These are phyloP conservation scores for Andrena haemorrhoa DNA, from an alignment of 2,888 invertebrate species.

Conservation along the genomic window DNA sequence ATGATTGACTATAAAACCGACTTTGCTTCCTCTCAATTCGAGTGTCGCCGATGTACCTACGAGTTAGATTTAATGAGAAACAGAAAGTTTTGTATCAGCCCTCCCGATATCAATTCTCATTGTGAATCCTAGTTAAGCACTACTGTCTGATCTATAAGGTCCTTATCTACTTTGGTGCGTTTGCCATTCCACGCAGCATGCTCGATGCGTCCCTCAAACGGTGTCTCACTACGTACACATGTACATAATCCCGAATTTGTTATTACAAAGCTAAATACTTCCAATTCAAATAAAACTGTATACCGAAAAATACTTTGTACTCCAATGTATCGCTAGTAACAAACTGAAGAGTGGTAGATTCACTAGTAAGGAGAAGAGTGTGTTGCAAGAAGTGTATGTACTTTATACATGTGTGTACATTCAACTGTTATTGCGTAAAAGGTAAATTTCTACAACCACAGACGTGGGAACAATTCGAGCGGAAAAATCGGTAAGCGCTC, in stretches of 20 bases:
- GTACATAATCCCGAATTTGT: slow-evolving; percentile 4
- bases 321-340: not conserved
- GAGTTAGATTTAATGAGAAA: slow-evolving; percentile 53
- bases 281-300: not conserved
- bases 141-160: slow-evolving; percentile 61
- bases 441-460: too few relatives aligned
- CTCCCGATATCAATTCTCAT: slow-evolving; percentile 67
- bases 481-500: too few relatives aligned
- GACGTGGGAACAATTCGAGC: too few relatives aligned
- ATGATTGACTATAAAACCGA: slow-evolving; percentile 86
- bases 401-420: not conserved
- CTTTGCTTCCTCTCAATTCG: slow-evolving; percentile 88
- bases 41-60: slow-evolving; percentile 90
- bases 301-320: not conserved
- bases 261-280: not conserved
- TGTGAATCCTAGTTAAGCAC: slow-evolving; percentile 71
- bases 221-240: slow-evolving; percentile 7
- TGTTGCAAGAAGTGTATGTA: not conserved
- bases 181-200: slow-evolving; percentile 64
- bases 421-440: too few relatives aligned
- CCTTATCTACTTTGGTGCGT: slow-evolving; percentile 65
- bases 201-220: slow-evolving; percentile 43
- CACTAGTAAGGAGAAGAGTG: not conserved
- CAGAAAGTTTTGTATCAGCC: slow-evolving; percentile 4
- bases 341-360: not conserved